Conservation (phyloP, 1,140 invertebrate species). For the Drosophila sproati region DNA sequence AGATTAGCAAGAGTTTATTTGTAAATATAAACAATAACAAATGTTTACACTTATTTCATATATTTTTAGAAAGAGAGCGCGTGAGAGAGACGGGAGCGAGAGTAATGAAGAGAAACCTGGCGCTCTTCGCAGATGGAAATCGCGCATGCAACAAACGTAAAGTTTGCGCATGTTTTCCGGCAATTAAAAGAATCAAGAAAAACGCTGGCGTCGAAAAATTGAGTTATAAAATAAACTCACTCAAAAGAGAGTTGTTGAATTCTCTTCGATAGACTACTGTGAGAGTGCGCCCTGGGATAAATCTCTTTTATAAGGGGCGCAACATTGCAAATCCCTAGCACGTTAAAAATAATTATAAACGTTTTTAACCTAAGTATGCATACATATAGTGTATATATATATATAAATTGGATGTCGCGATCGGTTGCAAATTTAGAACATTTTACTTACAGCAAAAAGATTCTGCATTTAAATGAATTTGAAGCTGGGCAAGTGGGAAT, state of each 20-base stretch:
- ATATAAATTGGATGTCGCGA: slow-evolving; percentile 35
- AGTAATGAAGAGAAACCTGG: slow-evolving; percentile 2
- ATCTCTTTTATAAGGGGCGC: slow-evolving; percentile 12
- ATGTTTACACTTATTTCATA: slow-evolving; percentile 51
- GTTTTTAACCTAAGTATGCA: slow-evolving; percentile 57
- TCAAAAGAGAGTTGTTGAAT: slow-evolving; percentile 11
- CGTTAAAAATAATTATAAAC: slow-evolving; percentile 81
- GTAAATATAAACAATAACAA: slow-evolving; percentile 80
- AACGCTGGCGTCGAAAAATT: neutral
- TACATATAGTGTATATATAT: slow-evolving; percentile 8
- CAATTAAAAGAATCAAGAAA: slow-evolving; percentile 39
- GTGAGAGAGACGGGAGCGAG: slow-evolving; percentile 1
- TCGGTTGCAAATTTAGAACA: slow-evolving; percentile 56
- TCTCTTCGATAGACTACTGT: slow-evolving; percentile 11
- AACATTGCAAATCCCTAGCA: slow-evolving; percentile 78
- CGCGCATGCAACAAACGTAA: slow-evolving; percentile 47
- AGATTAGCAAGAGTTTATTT: slow-evolving; percentile 43
- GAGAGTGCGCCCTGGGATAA: slow-evolving; percentile 32
- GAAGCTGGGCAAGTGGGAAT: slow-evolving; percentile 66
- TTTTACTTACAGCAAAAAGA: slow-evolving; percentile 69
- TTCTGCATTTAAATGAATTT: slow-evolving; percentile 77
- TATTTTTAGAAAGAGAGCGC: slow-evolving; percentile 41
- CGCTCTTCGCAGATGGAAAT: slow-evolving; percentile 58
- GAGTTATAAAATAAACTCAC: slow-evolving; percentile 19
- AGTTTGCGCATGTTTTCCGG: slow-evolving; percentile 72